These are phyloP conservation scores for Rhamphomyia laevipes DNA, from an alignment of 2,888 invertebrate species.

Conservation along the genomic window DNA sequence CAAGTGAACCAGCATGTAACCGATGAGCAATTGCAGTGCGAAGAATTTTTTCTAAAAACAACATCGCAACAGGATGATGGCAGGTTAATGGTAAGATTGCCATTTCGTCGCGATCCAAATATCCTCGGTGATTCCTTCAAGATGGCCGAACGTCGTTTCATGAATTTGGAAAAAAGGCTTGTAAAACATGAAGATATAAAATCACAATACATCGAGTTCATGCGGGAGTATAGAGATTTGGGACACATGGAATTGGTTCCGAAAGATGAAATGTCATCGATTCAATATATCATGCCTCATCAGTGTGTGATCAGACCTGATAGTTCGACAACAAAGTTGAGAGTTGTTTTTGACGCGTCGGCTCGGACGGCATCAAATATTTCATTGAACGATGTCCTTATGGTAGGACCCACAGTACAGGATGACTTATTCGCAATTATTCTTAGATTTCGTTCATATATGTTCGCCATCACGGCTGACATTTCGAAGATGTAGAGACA, in stretches of 20 bases:
- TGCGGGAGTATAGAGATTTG: not conserved
- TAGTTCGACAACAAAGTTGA: no score
- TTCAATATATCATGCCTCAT: no score
- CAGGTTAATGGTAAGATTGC: not conserved
- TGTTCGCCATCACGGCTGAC: no score
- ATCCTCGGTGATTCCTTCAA: not conserved
- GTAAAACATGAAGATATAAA: no score
- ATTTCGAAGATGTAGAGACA: no score
- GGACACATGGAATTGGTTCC: not conserved
- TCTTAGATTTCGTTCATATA: no score
- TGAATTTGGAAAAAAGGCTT: no score
- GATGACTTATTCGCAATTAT: slow-evolving; percentile 1
- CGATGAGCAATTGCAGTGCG: not conserved
- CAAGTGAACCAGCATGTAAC: not conserved
- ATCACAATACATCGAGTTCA: not conserved
- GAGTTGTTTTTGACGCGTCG: no score
- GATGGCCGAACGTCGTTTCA: not conserved
- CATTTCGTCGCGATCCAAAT: not conserved
- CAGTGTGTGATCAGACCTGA: no score
- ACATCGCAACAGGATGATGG: not conserved
- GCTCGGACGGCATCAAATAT: no score
- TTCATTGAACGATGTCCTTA: not conserved
- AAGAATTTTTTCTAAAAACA: not conserved
- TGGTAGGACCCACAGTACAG: slow-evolving; percentile 3
- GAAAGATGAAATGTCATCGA: no score